phyloP scores from a whole-genome alignment of 2,888 invertebrate species.

The Glyphotaelius pellucidus region DNA sequence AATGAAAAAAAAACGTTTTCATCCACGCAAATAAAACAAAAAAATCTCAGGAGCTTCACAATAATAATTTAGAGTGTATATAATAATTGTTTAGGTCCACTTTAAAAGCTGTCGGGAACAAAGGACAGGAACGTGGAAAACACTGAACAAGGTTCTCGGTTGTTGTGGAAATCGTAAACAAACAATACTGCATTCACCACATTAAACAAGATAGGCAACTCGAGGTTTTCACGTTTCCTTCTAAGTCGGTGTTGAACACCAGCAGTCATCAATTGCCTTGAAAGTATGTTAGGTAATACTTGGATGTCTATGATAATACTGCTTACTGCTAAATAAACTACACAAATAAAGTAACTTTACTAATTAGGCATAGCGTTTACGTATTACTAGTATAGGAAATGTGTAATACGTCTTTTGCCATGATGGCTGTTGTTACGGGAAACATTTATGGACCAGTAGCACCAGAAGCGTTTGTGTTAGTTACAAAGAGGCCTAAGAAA shows the following conservation, averaged over 20 bases:
- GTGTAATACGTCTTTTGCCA: neutral
- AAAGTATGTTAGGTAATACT: neutral
- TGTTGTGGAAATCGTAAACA: slow-evolving; percentile 2
- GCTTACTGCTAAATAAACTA: neutral
- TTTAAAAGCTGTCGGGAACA: neutral
- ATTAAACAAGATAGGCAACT: neutral
- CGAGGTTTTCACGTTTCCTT: neutral
- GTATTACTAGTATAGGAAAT: neutral
- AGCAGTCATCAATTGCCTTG: neutral
- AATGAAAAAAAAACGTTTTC: too few relatives aligned
- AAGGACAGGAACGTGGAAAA: neutral
- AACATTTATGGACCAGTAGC: neutral
- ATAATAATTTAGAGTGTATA: neutral
- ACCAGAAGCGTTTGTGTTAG: neutral
- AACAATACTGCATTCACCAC: neutral
- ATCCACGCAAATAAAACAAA: neutral
- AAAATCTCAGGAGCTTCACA: neutral
- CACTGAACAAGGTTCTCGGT: neutral
- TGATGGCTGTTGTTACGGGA: neutral
- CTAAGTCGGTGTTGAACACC: neutral
- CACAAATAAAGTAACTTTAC: neutral
- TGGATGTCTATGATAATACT: neutral
- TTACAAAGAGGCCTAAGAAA: too few relatives aligned
- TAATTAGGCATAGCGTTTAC: neutral
- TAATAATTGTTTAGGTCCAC: neutral